Evolutionary conservation across 2,888 invertebrate species (phyloP), one percentile per base, ranked within the genome.

Genomic region (Zygaena filipendulae): DNA sequence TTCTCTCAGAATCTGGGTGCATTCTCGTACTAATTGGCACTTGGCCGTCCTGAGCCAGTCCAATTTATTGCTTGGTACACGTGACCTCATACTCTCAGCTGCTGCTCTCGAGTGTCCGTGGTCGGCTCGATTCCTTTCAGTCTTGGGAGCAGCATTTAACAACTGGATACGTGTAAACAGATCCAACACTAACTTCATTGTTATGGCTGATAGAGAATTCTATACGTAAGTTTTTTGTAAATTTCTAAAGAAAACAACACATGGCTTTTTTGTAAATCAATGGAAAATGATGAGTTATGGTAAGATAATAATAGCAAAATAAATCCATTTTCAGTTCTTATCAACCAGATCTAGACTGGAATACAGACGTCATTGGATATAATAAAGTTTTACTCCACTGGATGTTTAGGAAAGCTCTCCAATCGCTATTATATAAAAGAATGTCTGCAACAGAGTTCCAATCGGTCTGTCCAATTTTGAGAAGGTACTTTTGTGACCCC

Each of bases 341-440:
- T 32, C 47, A 57, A 33, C 77, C 77, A 4, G 77, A 79, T 32
- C 43, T 79, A 9, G 28, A 39, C 2, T 79, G 79, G 79, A 50
- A 69, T 22, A 22, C 39, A 2, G 35, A 61, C 22, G 37, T 49
- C 1, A 58, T 70, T 0, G 72, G 74, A 3, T 64, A 63, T 26
- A 40, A 62, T 2, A 54, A 54, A 36, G 26, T 40, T 2, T 38
- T 56, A 3, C 32, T 69, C 0, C 72, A 79, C 35, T 74, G 74
- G 74, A 77, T 79, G 77, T 75, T 79, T 27, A 52, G 68, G 29
- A 56, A 64, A 45, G 70, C 77, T 1, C 45, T 79, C 0, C 63
- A 72, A 23, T 51, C 59, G 0, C 29, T 55, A 2, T 42, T 79
- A 0, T 27, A 24, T 0, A 71, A 57, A 32, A 52, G 42, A n/a